Evolutionary conservation across 2,888 invertebrate species (phyloP), one percentile per base, ranked within the genome.

Genomic region (Pteria penguin): DNA sequence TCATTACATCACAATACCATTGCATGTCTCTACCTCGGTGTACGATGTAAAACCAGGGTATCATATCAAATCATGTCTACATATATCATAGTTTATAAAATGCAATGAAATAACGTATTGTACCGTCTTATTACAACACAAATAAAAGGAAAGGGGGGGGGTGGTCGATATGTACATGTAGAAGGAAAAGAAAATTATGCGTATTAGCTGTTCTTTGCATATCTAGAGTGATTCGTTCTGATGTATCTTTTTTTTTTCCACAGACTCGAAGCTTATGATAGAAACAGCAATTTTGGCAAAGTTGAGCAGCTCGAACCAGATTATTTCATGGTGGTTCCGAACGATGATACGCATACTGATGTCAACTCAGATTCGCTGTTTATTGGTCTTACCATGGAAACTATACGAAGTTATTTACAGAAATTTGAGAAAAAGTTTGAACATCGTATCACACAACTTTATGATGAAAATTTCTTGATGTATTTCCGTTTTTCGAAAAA

Each of bases 221-320:
- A n/a, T n/a, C n/a, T n/a, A n/a, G n/a, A n/a, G n/a, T n/a, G n/a
- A n/a, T 45, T 45, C n/a, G n/a, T n/a, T n/a, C n/a, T n/a, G n/a
- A n/a, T n/a, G n/a, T n/a, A n/a, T n/a, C n/a, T 65, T 36, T 65
- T 52, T 18, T 45, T 52, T 52, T 52, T 24, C 26, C 14, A 52
- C 27, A 66, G 66, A 52, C 31, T 66, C 8, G 52, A 45, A 18
- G 26, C 66, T 26, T 52, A 66, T 26, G 52, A 66, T n/a, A 66
- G 66, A 66, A 66, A 66, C 8, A 18, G 18, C 45, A 66, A 66
- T 31, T 66, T 66, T 26, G 66, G 66, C 14, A 52, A 66, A 45
- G n/a, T 31, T 5, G 66, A 66, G 4, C 24, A 22, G 3, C n/a
- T 52, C 11, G 26, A 45, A 5, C 66, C 45, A 52, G 66, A 66